phyloP scores from a whole-genome alignment of 2,888 invertebrate genomes.

The Drosophila borealis region DNA sequence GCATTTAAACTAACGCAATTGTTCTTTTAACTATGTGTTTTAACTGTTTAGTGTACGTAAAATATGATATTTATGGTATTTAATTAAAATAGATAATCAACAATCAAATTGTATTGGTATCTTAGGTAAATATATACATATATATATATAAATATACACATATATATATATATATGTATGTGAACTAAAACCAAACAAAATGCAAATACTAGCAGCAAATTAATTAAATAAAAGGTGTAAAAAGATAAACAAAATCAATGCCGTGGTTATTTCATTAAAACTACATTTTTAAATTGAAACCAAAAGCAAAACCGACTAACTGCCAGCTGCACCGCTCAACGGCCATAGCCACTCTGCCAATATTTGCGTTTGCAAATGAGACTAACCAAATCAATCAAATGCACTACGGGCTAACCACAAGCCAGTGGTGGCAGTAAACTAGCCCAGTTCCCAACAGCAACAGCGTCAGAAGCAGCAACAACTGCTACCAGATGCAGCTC shows the following conservation, averaged over 20 bases:
- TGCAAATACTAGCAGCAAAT: conserved; percentile 54
- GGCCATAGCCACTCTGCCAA: conserved; percentile 38
- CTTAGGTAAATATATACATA: conserved; percentile 60
- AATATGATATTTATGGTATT: conserved; percentile 51
- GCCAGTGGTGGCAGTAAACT: conserved; percentile 51
- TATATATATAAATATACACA: conserved; percentile 13
- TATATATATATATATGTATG: conserved; percentile 17
- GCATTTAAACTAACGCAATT: background rate
- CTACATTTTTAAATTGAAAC: conserved; percentile 28
- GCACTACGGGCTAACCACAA: conserved; percentile 61
- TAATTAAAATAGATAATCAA: conserved; percentile 72
- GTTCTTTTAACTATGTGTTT: conserved; percentile 17
- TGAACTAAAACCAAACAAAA: conserved; percentile 42
- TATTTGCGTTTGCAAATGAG: conserved; percentile 71
- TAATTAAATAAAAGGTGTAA: conserved; percentile 70
- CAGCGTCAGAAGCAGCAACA: background rate
- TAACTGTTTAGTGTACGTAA: conserved; percentile 32
- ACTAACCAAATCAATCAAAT: conserved; percentile 70
- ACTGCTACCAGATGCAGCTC: conserved; percentile 18
- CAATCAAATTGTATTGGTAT: conserved; percentile 72
- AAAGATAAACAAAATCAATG: conserved; percentile 60
- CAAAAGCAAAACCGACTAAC: conserved; percentile 18
- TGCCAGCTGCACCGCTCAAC: conserved; percentile 1
- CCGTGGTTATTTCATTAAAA: conserved; percentile 61
- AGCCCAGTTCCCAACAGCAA: conserved; percentile 17